Evolutionary conservation across 2,888 invertebrate genomes (phyloP).

Genomic region (Apodemia mormo): DNA sequence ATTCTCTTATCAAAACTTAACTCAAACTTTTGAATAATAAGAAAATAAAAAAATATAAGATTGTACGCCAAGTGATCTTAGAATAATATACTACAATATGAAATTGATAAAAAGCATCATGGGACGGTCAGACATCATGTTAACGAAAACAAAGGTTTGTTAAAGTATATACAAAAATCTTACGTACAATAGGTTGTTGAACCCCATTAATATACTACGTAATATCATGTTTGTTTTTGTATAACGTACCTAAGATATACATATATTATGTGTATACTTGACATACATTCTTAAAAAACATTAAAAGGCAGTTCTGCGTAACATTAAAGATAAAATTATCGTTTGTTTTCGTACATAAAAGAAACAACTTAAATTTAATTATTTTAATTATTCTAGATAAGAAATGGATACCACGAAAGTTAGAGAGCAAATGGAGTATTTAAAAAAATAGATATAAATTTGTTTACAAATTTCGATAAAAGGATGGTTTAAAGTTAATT

Average conservation of each 20-base stretch:
- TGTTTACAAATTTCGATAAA: no score
- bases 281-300: neutral
- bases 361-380: no score
- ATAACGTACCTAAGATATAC: neutral
- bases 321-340: constrained; percentile 11
- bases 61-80: no score
- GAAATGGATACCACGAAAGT: no score
- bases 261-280: neutral
- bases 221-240: neutral
- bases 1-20: no score
- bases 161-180: neutral
- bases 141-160: neutral
- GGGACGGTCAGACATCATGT: neutral
- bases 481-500: no score
- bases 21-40: no score
- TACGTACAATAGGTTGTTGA: neutral
- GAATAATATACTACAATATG: no score
- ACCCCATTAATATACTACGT: neutral
- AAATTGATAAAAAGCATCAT: neutral
- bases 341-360: neutral
- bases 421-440: no score
- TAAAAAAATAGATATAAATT: no score
- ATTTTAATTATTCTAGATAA: no score
- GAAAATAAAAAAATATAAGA: no score
- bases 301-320: neutral